Percentiles rank a stretch among this genome's conserved stretches.
phyloP scores from a whole-genome alignment of 2,888 invertebrate genomes.

The Mamestra brassicae region DNA sequence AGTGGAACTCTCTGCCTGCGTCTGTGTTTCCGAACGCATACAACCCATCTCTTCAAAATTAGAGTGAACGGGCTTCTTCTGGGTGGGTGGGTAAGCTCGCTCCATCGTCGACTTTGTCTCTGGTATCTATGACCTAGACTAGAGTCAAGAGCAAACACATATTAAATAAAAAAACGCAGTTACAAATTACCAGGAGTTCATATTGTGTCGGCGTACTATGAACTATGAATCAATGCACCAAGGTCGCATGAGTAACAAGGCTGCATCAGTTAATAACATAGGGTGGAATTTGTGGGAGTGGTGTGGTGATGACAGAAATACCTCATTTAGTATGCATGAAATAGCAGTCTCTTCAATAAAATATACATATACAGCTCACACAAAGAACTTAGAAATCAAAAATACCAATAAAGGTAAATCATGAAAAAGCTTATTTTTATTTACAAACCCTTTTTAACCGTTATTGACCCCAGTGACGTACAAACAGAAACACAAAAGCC shows the following conservation, averaged over 20 bases:
- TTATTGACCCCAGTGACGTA: slow-evolving; percentile 12
- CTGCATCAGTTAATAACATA: slow-evolving; percentile 10
- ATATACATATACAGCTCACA: neutral
- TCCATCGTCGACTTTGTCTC: too few species aligned
- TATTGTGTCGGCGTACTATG: slow-evolving; percentile 43
- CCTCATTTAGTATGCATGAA: neutral
- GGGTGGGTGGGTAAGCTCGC: too few species aligned
- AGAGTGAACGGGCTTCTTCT: too few species aligned
- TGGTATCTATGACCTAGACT: too few species aligned
- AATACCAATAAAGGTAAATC: neutral
- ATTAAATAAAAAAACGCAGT: neutral
- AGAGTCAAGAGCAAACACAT: too few species aligned
- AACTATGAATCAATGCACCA: slow-evolving; percentile 58
- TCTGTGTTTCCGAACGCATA: too few species aligned
- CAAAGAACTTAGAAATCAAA: neutral
- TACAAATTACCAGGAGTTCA: slow-evolving; percentile 38
- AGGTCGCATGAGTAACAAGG: slow-evolving; percentile 47
- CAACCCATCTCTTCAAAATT: too few species aligned
- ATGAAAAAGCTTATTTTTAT: neutral
- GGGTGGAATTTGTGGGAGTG: neutral
- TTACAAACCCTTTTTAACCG: slow-evolving; percentile 9
- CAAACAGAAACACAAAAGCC: neutral
- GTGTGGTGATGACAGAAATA: neutral
- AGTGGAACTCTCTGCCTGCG: too few species aligned
- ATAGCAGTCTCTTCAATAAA: neutral